Evolutionary conservation across 1,140 invertebrate genomes (phyloP).

Genomic region (Ectropis grisescens): DNA sequence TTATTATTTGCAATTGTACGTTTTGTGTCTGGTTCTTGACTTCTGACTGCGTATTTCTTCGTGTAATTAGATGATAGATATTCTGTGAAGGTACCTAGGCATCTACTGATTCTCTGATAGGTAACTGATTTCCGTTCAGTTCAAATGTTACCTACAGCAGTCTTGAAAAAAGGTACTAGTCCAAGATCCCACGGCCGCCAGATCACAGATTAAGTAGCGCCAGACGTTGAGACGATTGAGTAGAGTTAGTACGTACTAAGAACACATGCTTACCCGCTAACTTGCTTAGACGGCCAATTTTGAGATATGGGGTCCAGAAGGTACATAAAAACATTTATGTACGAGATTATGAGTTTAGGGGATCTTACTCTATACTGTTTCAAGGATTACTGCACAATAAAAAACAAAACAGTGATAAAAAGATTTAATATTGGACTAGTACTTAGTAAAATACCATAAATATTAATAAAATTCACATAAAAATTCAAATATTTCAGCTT

Average conservation of each 20-base stretch:
- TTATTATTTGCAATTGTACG: too few species aligned
- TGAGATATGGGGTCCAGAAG: too few species aligned
- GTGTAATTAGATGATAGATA: too few species aligned
- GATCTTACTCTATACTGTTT: neutral
- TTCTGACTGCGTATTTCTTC: too few species aligned
- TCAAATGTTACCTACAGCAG: neutral
- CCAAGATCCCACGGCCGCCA: too few species aligned
- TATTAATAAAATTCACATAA: slow-evolving; percentile 70
- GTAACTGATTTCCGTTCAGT: neutral
- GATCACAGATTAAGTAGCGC: neutral
- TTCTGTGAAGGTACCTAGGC: too few species aligned
- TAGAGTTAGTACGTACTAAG: too few species aligned
- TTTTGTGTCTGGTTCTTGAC: too few species aligned
- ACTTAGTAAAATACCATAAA: slow-evolving; percentile 68
- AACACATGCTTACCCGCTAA: too few species aligned
- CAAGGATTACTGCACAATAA: slow-evolving; percentile 15
- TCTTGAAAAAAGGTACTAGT: neutral
- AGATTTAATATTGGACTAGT: slow-evolving; percentile 68
- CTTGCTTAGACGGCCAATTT: too few species aligned
- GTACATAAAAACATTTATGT: too few species aligned
- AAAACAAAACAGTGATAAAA: slow-evolving; percentile 51
- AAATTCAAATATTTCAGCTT: slow-evolving; percentile 62
- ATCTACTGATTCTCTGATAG: neutral
- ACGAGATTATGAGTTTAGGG: too few species aligned
- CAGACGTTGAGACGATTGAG: neutral